Evolutionary conservation across 2,888 invertebrate species (phyloP).

Genomic region (Torymus tubicola): DNA sequence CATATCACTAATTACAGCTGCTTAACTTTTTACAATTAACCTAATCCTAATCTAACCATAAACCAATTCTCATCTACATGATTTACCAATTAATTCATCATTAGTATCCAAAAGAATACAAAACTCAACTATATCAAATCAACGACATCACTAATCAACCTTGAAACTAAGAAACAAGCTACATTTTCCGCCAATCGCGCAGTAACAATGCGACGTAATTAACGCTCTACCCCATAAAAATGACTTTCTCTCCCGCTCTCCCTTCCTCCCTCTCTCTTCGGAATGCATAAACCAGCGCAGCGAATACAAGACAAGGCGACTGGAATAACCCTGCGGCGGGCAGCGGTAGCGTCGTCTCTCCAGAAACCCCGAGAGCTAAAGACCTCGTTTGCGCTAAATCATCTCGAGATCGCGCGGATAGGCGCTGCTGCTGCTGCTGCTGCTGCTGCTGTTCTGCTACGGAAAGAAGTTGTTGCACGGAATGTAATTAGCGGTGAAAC

Average conservation of each 20-base stretch:
- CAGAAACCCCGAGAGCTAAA: conserved; percentile 52
- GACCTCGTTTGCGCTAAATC: conserved; percentile 59
- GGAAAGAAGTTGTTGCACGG: conserved; percentile 56
- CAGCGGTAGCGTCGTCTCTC: background rate
- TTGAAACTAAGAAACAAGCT: too few relatives aligned
- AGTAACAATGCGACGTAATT: too few relatives aligned
- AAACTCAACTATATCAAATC: too few relatives aligned
- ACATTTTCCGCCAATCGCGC: background rate
- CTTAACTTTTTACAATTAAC: too few relatives aligned
- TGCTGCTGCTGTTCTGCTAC: too few relatives aligned
- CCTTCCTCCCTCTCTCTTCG: background rate
- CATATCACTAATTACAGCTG: too few relatives aligned
- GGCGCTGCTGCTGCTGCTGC: background rate
- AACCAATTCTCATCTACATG: too few relatives aligned
- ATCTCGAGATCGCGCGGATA: conserved; percentile 50
- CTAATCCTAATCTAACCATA: too few relatives aligned
- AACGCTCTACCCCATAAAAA: too few relatives aligned
- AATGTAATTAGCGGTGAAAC: conserved; percentile 56
- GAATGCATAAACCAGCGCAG: conserved; percentile 13
- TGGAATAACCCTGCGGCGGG: background rate
- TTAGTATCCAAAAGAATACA: too few relatives aligned
- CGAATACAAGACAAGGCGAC: background rate
- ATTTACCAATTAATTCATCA: too few relatives aligned
- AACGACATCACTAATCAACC: too few relatives aligned
- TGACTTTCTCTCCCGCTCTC: background rate